phyloP scores from a whole-genome alignment of 2,888 invertebrate genomes.

The Campoplex capitator region DNA sequence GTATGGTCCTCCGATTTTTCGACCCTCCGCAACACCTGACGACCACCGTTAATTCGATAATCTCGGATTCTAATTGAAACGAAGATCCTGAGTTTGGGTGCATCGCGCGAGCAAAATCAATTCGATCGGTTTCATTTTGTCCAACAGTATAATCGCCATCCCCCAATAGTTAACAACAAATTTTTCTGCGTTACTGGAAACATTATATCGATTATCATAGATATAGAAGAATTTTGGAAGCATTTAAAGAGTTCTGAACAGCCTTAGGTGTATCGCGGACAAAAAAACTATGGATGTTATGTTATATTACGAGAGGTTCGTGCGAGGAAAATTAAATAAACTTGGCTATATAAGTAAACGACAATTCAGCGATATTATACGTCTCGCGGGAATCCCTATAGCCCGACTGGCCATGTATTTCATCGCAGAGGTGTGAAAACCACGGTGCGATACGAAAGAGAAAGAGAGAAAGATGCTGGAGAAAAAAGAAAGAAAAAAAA shows the following conservation, averaged over 20 bases:
- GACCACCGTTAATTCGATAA: background rate
- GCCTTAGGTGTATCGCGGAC: background rate
- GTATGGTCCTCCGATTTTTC: constrained; percentile 38
- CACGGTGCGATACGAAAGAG: constrained; percentile 11
- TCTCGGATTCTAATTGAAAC: background rate
- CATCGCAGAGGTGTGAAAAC: constrained; percentile 59
- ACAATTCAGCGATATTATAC: constrained; percentile 67
- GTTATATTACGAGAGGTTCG: constrained; percentile 54
- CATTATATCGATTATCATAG: no score
- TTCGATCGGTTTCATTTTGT: background rate
- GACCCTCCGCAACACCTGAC: constrained; percentile 55
- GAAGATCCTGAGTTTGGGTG: background rate
- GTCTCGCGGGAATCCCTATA: constrained; percentile 64
- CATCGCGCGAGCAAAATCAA: no score
- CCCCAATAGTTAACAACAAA: no score
- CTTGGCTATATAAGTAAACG: constrained; percentile 65
- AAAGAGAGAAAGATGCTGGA: constrained; percentile 10
- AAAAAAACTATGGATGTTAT: constrained; percentile 15
- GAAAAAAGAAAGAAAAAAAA: constrained; percentile 1
- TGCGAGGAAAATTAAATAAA: constrained; percentile 69
- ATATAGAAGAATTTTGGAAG: background rate
- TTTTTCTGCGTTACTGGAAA: no score
- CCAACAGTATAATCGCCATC: background rate
- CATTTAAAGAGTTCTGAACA: background rate
- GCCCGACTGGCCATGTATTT: constrained; percentile 13